Percentiles rank a stretch among this genome's conserved stretches.
Conservation (phyloP, 2,797 vertebrate species). For the Gambusia yucatana region DNA sequence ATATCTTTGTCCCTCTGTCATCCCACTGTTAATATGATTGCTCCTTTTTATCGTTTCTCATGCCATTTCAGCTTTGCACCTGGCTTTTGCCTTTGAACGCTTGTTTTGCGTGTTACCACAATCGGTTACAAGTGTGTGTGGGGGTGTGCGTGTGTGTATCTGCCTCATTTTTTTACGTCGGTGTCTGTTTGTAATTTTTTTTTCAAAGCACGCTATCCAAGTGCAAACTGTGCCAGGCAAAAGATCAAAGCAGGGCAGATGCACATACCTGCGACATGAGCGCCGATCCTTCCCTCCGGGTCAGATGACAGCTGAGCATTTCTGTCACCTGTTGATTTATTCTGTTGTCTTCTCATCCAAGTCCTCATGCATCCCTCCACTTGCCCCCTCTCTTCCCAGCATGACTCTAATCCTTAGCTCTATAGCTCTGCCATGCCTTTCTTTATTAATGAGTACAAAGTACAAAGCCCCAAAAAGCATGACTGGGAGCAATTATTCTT, state of each 20-base stretch:
- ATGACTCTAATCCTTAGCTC: constrained; percentile 39
- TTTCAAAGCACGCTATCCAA: constrained; percentile 54
- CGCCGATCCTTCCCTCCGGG: constrained; percentile 74
- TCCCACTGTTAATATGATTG: constrained; percentile 77
- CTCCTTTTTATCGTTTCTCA: constrained; percentile 75
- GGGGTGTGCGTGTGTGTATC: constrained; percentile 55
- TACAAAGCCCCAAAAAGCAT: constrained; percentile 17
- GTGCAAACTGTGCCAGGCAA: constrained; percentile 72
- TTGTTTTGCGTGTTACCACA: constrained; percentile 74
- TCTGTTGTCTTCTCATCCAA: constrained; percentile 67
- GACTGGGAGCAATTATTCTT: constrained; percentile 49
- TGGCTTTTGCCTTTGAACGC: constrained; percentile 79
- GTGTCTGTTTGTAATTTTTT: constrained; percentile 71
- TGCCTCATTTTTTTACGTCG: constrained; percentile 57
- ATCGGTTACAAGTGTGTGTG: constrained; percentile 65
- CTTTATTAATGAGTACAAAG: constrained; percentile 35
- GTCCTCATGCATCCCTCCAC: constrained; percentile 19
- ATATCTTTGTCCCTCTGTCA: constrained; percentile 80
- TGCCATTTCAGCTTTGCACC: constrained; percentile 78
- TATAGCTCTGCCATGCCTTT: constrained; percentile 27
- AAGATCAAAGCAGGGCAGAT: constrained; percentile 83
- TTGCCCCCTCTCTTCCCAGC: constrained; percentile 13
- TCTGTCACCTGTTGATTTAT: constrained; percentile 83
- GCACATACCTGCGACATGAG: constrained; percentile 83
- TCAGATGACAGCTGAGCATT: constrained; percentile 81